Evolutionary conservation across 2,797 vertebrate genomes (phyloP).

Genomic region (Tiaroga cobitis): DNA sequence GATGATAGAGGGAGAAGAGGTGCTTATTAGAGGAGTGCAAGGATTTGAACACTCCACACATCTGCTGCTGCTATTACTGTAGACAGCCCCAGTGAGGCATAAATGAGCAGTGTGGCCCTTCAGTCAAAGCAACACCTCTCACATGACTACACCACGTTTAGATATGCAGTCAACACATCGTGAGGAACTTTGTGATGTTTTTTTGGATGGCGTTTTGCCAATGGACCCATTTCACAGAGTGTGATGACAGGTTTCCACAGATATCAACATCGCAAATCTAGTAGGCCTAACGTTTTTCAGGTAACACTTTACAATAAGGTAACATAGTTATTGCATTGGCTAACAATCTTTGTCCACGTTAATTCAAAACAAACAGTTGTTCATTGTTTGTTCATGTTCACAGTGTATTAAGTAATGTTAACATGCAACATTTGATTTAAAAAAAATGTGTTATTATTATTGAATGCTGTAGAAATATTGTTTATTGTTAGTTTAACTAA

Average conservation of each 20-base stretch:
- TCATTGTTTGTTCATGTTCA: neutral
- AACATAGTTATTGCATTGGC: neutral
- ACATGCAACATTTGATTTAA: neutral
- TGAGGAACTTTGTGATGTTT: neutral
- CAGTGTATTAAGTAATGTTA: too few relatives aligned
- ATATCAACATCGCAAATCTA: neutral
- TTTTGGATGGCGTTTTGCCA: neutral
- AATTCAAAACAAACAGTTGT: neutral
- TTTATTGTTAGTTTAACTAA: neutral
- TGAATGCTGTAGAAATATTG: neutral
- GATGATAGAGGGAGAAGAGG: constrained; percentile 59
- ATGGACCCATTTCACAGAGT: neutral
- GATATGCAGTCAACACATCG: neutral
- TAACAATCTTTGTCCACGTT: neutral
- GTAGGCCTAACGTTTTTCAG: neutral
- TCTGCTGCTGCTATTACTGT: constrained; percentile 56
- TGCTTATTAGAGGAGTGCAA: constrained; percentile 62
- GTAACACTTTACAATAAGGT: neutral
- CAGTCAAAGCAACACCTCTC: constrained; percentile 31
- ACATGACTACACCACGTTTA: constrained; percentile 28
- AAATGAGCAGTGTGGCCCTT: constrained; percentile 45
- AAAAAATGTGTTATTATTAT: neutral
- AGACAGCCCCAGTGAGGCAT: constrained; percentile 54
- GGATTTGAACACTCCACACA: constrained; percentile 59
- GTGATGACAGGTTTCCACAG: neutral